These are phyloP conservation scores for Branchipolynoe longqiensis DNA, from an alignment of 2,888 invertebrate species.

Conservation along the genomic window DNA sequence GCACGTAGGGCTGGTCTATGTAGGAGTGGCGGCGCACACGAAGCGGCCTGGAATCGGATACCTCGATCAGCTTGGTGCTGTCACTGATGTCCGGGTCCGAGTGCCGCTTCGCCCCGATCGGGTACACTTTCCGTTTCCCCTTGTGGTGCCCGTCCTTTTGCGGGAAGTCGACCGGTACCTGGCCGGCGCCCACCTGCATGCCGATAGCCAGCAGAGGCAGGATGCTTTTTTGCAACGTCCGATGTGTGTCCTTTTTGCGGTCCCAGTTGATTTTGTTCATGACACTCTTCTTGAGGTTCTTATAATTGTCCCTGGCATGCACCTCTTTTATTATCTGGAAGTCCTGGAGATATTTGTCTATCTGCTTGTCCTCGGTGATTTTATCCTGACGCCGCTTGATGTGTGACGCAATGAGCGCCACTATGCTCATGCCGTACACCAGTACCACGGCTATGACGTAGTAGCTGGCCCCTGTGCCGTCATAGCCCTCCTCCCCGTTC, in stretches of 20 bases:
- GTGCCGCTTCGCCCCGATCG: conserved; percentile 12
- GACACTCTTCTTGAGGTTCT: conserved; percentile 66
- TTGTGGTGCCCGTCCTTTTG: conserved; percentile 10
- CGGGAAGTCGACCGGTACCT: neutral
- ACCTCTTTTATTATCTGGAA: conserved; percentile 68
- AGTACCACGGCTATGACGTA: conserved; percentile 81
- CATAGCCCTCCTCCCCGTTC: conserved; percentile 34
- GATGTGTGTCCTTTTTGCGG: conserved; percentile 43
- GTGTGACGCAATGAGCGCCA: conserved; percentile 81
- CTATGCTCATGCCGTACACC: conserved; percentile 80
- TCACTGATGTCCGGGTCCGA: conserved; percentile 44
- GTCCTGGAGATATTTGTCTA: conserved; percentile 70
- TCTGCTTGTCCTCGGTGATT: conserved; percentile 68
- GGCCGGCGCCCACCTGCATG: conserved; percentile 27
- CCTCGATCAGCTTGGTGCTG: conserved; percentile 5
- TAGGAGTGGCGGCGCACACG: conserved; percentile 25
- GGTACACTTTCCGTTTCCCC: conserved; percentile 50
- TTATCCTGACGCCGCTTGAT: conserved; percentile 73
- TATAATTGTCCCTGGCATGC: conserved; percentile 66
- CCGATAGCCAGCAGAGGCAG: conserved; percentile 51
- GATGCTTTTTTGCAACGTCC: conserved; percentile 50
- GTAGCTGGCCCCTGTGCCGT: conserved; percentile 76
- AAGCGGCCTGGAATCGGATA: neutral
- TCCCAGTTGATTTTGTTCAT: conserved; percentile 65
- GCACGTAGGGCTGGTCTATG: conserved; percentile 18